Conservation (phyloP, 2,113 vertebrate species). For the Nothobranchius furzeri region DNA sequence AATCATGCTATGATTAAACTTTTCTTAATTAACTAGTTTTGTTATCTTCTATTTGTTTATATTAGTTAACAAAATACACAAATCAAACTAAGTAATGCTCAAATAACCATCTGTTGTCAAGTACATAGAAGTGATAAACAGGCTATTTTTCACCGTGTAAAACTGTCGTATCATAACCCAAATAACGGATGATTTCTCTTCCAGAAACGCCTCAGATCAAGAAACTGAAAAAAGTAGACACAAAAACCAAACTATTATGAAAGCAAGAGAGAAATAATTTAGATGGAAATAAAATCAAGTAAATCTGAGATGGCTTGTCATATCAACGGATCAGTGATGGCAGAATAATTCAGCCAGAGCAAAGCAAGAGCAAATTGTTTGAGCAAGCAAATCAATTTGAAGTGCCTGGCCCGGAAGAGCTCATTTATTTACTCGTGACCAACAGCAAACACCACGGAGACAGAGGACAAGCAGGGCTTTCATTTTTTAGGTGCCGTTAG, state of each 20-base stretch:
- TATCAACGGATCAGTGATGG: conserved; percentile 74
- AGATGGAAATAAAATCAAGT: conserved; percentile 29
- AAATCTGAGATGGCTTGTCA: conserved; percentile 61
- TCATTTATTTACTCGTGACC: conserved; percentile 70
- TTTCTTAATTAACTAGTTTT: no score
- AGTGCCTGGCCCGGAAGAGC: conserved; percentile 56
- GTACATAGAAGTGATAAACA: neutral
- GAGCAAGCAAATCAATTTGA: conserved; percentile 78
- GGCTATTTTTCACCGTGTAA: no score
- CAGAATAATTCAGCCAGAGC: conserved; percentile 75
- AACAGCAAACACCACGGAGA: conserved; percentile 51
- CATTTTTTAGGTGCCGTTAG: conserved; percentile 48
- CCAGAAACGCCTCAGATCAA: neutral
- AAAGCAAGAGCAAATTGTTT: conserved; percentile 75
- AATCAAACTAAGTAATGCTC: neutral
- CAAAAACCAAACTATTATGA: neutral
- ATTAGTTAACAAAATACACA: neutral
- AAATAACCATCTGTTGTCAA: neutral
- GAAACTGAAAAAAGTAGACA: neutral
- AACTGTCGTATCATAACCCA: no score
- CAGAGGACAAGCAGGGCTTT: conserved; percentile 45
- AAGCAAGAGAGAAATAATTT: conserved; percentile 18
- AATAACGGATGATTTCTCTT: neutral
- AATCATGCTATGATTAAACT: no score
- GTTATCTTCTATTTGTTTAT: no score